Evolutionary conservation across 2,888 invertebrate species (phyloP).

Genomic region (Tipula unca): DNA sequence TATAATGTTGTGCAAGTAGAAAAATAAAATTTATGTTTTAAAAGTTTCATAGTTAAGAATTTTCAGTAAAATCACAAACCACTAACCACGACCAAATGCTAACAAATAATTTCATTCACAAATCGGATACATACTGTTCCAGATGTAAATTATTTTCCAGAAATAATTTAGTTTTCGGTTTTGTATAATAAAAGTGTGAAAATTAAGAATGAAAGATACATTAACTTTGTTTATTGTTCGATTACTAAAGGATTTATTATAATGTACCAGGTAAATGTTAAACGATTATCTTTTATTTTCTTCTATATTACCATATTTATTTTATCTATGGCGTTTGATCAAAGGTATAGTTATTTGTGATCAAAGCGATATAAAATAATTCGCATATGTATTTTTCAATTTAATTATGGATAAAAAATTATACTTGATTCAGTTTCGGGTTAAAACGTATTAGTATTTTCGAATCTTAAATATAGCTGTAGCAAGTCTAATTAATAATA

Average conservation of each 20-base stretch:
- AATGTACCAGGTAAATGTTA: too few relatives aligned
- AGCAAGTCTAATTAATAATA: not conserved
- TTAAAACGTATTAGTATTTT: not conserved
- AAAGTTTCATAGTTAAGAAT: not conserved
- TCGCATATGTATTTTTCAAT: not conserved
- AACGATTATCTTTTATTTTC: too few relatives aligned
- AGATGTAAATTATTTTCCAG: too few relatives aligned
- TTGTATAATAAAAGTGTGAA: too few relatives aligned
- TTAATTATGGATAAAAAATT: constrained; percentile 19
- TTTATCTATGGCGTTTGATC: too few relatives aligned
- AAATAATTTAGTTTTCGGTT: too few relatives aligned
- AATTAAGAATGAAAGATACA: too few relatives aligned
- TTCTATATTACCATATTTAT: too few relatives aligned
- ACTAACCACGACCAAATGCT: not conserved
- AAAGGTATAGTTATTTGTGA: not conserved
- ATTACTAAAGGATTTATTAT: too few relatives aligned
- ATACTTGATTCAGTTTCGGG: not conserved
- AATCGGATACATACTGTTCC: too few relatives aligned
- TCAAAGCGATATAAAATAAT: not conserved
- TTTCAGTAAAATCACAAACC: not conserved
- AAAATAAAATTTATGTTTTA: not conserved
- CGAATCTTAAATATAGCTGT: constrained; percentile 20
- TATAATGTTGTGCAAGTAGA: not conserved
- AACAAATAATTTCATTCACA: too few relatives aligned
- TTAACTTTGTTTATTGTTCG: too few relatives aligned